Conservation (phyloP, 2,888 invertebrate genomes). For the Acrobasis repandana region DNA sequence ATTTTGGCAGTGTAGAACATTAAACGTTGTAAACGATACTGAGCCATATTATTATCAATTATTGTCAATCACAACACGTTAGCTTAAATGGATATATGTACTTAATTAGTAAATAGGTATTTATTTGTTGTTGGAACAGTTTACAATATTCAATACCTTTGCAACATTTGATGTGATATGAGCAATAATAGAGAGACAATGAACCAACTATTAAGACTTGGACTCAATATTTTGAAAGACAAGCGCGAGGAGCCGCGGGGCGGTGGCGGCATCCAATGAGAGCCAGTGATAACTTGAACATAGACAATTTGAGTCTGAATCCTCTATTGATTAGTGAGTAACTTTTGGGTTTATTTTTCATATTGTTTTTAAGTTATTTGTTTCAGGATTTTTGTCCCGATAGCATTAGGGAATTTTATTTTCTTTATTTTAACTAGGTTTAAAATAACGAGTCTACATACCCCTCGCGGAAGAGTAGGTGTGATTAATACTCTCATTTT, state of each 20-base stretch:
- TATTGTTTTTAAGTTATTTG: conserved; percentile 83
- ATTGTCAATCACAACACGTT: conserved; percentile 36
- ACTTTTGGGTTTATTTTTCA: conserved; percentile 81
- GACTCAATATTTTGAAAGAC: conserved; percentile 60
- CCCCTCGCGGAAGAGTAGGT: conserved; percentile 71
- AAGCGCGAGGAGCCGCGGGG: conserved; percentile 35
- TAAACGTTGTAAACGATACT: conserved; percentile 38
- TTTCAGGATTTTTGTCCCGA: conserved; percentile 83
- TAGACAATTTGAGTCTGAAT: conserved; percentile 67
- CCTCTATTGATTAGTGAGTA: conserved; percentile 81
- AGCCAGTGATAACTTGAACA: conserved; percentile 68
- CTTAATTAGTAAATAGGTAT: conserved; percentile 79
- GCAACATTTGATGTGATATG: conserved; percentile 77
- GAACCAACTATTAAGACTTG: conserved; percentile 63
- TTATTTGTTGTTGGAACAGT: conserved; percentile 72
- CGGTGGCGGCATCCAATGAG: conserved; percentile 34
- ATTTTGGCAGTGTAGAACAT: conserved; percentile 29
- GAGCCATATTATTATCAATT: conserved; percentile 68
- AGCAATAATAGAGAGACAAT: conserved; percentile 78
- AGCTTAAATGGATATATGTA: conserved; percentile 62
- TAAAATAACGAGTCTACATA: conserved; percentile 70
- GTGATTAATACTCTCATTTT: conserved; percentile 80
- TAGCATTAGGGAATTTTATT: conserved; percentile 83
- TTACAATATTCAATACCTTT: conserved; percentile 64
- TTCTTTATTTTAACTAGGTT: conserved; percentile 78